Base-by-base conservation (phyloP, 2,888 invertebrate species). In the Ormyrus rosae region DNA sequence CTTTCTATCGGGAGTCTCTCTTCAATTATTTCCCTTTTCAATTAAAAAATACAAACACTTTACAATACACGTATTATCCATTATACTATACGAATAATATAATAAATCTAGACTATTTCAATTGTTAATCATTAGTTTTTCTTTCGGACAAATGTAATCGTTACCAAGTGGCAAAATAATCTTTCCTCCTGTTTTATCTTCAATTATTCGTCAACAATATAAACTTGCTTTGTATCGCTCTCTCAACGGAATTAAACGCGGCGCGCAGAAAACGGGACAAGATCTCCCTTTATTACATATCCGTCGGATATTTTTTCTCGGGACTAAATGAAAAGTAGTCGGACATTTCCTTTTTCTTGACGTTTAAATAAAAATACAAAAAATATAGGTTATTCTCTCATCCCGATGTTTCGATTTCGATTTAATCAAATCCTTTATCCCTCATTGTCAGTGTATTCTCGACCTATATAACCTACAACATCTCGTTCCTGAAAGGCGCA, bases 31-130 rank as follows among this genome's bases (percentile, higher is more conserved):
- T 34, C 34, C 34, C 34, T 9, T 58, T 9, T 87, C 83, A 85
- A 87, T 87, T 85, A 86, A 87, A 88, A 86, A 87, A 87, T 88
- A 87, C 85, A 86, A 86, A 87, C 85, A 85, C 83, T 85, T 85
- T 85, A 86, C 83, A 85, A 85, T 86, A 84, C 83, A 83, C 78
- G 51, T 61, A 55, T 46, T 34, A 55, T 72, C 63, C 46, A 45
- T 61, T 71, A 74, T 74, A 74, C 70, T 64, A 79, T 48, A 70
- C 1, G n/a, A 65, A 82, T 72, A 64, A 73, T 76, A 76, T 82
- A 82, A 83, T 80, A 73, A 79, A 78, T 81, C 80, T 83, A 84
- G 34, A 34, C 34, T 82, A 82, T 78, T 68, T 77, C 63, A 72
- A 75, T 78, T 60, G 34, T 45, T 60, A 60, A 60, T 58, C 51